These are phyloP conservation scores for Unio pictorum DNA, from an alignment of 2,888 invertebrate genomes.

Conservation along the genomic window DNA sequence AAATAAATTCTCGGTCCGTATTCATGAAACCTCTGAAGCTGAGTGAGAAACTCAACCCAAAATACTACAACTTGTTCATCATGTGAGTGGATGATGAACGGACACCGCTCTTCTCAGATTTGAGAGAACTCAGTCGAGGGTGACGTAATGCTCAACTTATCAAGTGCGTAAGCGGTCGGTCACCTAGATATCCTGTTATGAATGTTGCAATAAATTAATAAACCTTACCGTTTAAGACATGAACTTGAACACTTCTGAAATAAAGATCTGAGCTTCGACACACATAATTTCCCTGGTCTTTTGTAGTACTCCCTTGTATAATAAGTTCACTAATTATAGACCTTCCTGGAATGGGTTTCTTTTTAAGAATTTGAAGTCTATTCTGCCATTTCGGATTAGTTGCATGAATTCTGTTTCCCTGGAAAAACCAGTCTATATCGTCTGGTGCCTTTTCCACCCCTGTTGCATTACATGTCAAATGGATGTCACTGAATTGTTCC, in stretches of 20 bases:
- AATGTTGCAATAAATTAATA: no score
- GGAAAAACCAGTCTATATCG: slow-evolving; percentile 19
- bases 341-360: neutral
- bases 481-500: slow-evolving; percentile 9
- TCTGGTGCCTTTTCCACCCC: slow-evolving; percentile 11
- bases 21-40: no score
- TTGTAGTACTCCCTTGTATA: slow-evolving; percentile 4
- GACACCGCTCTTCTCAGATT: no score
- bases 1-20: no score
- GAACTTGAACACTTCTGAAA: neutral
- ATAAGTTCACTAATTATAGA: slow-evolving; percentile 10
- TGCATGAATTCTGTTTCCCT: slow-evolving; percentile 11
- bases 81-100: no score
- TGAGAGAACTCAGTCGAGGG: no score
- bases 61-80: no score
- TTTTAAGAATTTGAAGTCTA: slow-evolving; percentile 6
- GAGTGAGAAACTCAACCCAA: no score
- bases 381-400: slow-evolving; percentile 7
- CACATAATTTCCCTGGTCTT: slow-evolving; percentile 8
- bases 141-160: no score
- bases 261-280: slow-evolving; percentile 7
- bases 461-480: slow-evolving; percentile 16
- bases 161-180: no score
- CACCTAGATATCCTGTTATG: no score
- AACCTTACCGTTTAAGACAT: slow-evolving; percentile 10